Percentiles rank a stretch among this genome's conserved stretches.
Evolutionary conservation across 2,797 vertebrate species (phyloP).

Genomic region (Meriones psammophilus): DNA sequence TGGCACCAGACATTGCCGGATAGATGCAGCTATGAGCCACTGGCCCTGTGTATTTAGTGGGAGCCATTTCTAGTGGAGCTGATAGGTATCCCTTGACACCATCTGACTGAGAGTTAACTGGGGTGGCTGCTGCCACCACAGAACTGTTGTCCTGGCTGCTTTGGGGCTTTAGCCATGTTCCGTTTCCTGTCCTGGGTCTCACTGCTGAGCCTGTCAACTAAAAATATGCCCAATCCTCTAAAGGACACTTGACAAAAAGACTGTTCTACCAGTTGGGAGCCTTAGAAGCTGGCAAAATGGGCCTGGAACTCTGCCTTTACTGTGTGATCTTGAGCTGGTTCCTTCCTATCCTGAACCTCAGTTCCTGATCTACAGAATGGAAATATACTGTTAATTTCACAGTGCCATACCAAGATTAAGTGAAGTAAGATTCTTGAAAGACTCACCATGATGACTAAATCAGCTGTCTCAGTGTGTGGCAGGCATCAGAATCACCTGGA

Average conservation of each 20-base stretch:
- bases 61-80: background rate
- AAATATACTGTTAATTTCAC: background rate
- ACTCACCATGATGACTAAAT: background rate
- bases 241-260: background rate
- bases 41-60: background rate
- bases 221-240: background rate
- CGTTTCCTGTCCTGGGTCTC: background rate
- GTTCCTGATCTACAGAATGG: constrained; percentile 32
- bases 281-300: background rate
- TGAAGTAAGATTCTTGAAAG: background rate
- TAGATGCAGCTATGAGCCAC: background rate
- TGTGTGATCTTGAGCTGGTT: background rate
- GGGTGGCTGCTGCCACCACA: background rate
- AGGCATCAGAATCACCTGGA: background rate
- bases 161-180: background rate
- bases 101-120: background rate
- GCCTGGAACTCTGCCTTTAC: background rate
- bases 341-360: background rate
- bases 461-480: background rate
- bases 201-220: background rate
- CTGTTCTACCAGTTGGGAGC: background rate
- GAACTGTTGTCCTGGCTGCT: background rate
- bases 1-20: background rate
- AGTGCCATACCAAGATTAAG: background rate
- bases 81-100: background rate